Percentiles rank a stretch among this genome's conserved stretches.
Conservation (phyloP, 2,888 invertebrate genomes). For the Agonum fuliginosum region DNA sequence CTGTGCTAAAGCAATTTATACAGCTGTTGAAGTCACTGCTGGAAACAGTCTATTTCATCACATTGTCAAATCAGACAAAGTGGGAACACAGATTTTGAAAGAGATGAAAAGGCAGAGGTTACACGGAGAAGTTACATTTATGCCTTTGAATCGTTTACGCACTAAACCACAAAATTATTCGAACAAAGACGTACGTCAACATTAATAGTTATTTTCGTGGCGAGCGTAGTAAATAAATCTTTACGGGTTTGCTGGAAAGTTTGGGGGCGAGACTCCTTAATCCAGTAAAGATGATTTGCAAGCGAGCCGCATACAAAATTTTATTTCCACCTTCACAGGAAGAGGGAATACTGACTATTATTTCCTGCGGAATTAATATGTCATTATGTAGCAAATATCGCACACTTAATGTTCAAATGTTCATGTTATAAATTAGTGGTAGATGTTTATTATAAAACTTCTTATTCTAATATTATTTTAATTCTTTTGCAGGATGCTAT, state of each 20-base stretch:
- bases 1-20: slow-evolving; percentile 97
- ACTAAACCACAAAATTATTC: slow-evolving; percentile 81
- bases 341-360: too few relatives aligned
- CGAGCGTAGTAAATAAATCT: too few relatives aligned
- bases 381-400: too few relatives aligned
- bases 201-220: too few relatives aligned
- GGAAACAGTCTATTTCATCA: slow-evolving; percentile 96
- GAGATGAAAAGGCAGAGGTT: slow-evolving; percentile 98
- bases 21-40: slow-evolving; percentile 96
- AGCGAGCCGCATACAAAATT: too few relatives aligned
- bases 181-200: slow-evolving; percentile 76
- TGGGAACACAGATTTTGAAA: slow-evolving; percentile 96
- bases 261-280: too few relatives aligned
- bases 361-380: too few relatives aligned
- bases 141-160: slow-evolving; percentile 96
- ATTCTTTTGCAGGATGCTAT: slow-evolving; percentile 83
- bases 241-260: too few relatives aligned
- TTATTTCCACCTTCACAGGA: too few relatives aligned
- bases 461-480: slow-evolving; percentile 67
- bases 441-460: background rate
- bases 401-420: too few relatives aligned
- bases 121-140: slow-evolving; percentile 99
- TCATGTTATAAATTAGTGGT: too few relatives aligned
- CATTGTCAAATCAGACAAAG: slow-evolving; percentile 97
- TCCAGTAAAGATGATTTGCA: too few relatives aligned